Evolutionary conservation across 2,888 invertebrate species (phyloP).

Genomic region (Laspeyria flexula): DNA sequence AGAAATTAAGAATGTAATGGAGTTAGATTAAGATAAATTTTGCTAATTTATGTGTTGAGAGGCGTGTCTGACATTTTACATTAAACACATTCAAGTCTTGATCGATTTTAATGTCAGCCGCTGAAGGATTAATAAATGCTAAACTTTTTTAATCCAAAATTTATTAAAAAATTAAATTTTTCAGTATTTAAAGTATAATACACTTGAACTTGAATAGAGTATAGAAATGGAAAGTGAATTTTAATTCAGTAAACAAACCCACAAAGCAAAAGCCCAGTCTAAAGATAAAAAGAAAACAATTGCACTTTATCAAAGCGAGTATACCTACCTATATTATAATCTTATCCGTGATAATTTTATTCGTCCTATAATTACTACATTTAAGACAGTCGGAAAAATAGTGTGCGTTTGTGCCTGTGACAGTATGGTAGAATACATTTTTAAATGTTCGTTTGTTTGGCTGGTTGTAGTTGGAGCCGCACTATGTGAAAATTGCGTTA

Average conservation of each 20-base stretch:
- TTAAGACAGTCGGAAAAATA: slow-evolving; percentile 28
- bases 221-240: no score
- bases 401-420: slow-evolving; percentile 33
- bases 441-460: slow-evolving; percentile 26
- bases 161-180: no score
- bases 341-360: slow-evolving; percentile 49
- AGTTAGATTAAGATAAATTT: no score
- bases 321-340: slow-evolving; percentile 38
- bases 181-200: no score
- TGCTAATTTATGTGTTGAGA: no score
- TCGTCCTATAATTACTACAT: slow-evolving; percentile 37
- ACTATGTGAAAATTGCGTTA: slow-evolving; percentile 45
- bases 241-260: slow-evolving; percentile 19
- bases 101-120: no score
- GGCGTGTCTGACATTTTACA: no score
- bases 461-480: slow-evolving; percentile 29
- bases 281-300: slow-evolving; percentile 45
- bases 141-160: no score
- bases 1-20: no score
- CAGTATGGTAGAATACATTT: slow-evolving; percentile 29
- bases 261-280: slow-evolving; percentile 11
- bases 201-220: no score
- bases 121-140: no score
- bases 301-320: slow-evolving; percentile 47
- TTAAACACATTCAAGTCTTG: no score